A percentile compares a stretch with the other conserved stretches of the same genome.
phyloP scores from a whole-genome alignment of 2,113 vertebrate species.

The Rhinolophus ferrumequinum region DNA sequence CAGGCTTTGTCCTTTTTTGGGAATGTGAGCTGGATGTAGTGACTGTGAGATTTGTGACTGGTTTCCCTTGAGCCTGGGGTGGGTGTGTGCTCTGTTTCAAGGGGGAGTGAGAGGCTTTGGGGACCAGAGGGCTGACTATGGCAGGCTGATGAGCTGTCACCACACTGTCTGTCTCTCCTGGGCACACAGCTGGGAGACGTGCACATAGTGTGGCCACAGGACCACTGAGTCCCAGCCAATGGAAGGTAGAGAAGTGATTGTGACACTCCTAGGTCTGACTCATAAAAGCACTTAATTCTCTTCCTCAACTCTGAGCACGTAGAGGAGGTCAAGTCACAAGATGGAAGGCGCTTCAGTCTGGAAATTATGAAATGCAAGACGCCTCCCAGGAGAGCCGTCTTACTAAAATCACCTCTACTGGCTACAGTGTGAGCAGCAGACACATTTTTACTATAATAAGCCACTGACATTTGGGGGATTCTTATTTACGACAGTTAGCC shows the following conservation, averaged over 20 bases:
- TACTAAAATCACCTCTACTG: fast-evolving
- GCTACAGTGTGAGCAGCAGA: background rate
- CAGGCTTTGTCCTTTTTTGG: background rate
- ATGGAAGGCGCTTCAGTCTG: background rate
- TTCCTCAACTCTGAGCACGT: background rate
- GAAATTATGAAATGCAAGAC: background rate
- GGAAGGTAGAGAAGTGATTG: background rate
- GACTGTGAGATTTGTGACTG: background rate
- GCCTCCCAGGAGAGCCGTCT: background rate
- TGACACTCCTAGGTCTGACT: background rate
- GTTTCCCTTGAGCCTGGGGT: background rate
- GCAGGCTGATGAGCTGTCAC: background rate
- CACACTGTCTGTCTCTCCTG: background rate
- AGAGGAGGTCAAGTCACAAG: background rate
- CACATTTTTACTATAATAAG: background rate
- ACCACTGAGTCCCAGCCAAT: background rate
- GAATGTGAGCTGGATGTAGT: background rate
- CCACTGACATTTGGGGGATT: background rate
- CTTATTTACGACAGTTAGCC: background rate
- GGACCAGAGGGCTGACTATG: background rate
- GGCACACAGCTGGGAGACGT: background rate
- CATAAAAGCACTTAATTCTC: background rate
- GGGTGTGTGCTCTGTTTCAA: background rate
- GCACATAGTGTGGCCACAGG: background rate
- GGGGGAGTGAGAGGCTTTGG: background rate